Conservation (phyloP, 2,797 vertebrate species). For the Sitta carolinensis region DNA sequence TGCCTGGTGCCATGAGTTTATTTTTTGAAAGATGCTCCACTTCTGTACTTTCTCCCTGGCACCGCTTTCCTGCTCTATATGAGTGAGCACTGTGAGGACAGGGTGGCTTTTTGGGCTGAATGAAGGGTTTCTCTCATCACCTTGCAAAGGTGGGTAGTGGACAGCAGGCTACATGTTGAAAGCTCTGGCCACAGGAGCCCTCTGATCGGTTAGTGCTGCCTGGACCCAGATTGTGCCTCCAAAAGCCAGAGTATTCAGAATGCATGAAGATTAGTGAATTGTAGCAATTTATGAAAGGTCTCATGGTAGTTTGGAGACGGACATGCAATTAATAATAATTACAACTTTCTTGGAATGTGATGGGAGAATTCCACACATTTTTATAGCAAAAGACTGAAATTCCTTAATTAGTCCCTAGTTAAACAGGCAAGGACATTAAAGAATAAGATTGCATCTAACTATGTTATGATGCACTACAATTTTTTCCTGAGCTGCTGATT, state of each 20-base stretch:
- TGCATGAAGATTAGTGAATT: neutral
- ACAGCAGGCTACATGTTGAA: neutral
- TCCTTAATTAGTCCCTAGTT: neutral
- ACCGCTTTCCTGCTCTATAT: neutral
- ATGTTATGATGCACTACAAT: neutral
- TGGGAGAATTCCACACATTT: neutral
- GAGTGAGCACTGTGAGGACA: neutral
- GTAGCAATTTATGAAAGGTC: neutral
- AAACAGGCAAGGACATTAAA: neutral
- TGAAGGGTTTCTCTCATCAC: neutral
- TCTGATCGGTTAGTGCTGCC: neutral
- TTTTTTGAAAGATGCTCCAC: neutral
- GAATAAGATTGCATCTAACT: neutral
- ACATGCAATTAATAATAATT: neutral
- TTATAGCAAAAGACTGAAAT: neutral
- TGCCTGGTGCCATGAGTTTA: neutral
- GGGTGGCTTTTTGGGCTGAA: neutral
- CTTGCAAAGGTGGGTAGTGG: neutral
- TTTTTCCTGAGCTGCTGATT: neutral
- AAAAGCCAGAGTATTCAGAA: neutral
- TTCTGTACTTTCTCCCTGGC: neutral
- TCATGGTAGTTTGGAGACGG: neutral
- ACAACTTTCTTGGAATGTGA: neutral
- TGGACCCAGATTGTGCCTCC: neutral
- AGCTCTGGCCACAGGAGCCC: neutral